Base-by-base conservation (phyloP, 2,797 vertebrate genomes). In the Eulemur coronatus region DNA sequence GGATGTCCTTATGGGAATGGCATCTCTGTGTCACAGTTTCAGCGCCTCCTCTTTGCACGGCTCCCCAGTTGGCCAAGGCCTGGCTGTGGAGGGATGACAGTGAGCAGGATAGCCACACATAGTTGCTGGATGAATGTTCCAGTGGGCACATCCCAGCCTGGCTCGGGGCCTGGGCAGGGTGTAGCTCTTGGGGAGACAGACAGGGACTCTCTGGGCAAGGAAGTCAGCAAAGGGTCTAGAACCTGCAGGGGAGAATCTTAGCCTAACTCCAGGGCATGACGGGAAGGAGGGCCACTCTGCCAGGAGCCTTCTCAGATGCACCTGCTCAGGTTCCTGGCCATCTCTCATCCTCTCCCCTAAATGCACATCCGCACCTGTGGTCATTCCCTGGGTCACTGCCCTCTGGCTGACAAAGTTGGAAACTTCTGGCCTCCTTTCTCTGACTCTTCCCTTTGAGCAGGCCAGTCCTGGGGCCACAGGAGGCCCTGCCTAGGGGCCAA, bases 21-120 rank as follows among this genome's bases (percentile, higher is more conserved):
- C 89, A 97, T 92, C 69, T 67, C 43, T 84, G 80, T 72, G 95
- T 96, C 97, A 94, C 84, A 96, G 98, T 98, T 97, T 98, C 98
- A 96, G 92, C 9, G 48, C 65, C 94, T 94, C 86, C 61, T 76
- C 89, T 63, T 59, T 28, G 50, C 75, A 33, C 41, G 38, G 87
- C 46, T 91, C 69, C 63, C 61, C 24, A 9, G 28, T 20, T 85
- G 88, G 81, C 84, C 0, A 20, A 81, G 85, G 81, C 86, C 50
- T 61, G 89, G 63, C 30, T 4, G 30, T 55, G 78, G 59, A 88
- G 50, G 15, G 33, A n/a, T 67, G 63, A 18, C 8, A 59, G 33
- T 9, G 4, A 67, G 57, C 52, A 79, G 82, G 72, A 11, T 3
- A 70, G 86, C 5, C 5, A 78, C 18, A 59, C 92, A 95, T 90